A percentile compares a stretch with the other conserved stretches of the same genome.
Evolutionary conservation across 2,888 invertebrate species (phyloP).

Genomic region (Graphium colonna): DNA sequence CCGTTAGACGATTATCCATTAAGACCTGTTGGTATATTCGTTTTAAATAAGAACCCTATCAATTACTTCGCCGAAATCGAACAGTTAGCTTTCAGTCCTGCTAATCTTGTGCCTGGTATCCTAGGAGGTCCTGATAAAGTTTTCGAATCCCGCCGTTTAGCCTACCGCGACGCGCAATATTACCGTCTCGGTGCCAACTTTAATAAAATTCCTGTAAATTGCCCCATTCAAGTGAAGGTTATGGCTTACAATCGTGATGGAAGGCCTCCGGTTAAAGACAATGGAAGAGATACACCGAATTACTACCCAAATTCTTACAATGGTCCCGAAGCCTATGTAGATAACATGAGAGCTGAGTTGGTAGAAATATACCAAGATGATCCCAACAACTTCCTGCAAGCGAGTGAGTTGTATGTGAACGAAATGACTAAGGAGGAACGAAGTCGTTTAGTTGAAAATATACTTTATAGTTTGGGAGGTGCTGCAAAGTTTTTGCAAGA

Average conservation of each 20-base stretch:
- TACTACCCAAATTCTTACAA: constrained; percentile 97
- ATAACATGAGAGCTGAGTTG: constrained; percentile 74
- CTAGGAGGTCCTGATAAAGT: constrained; percentile 94
- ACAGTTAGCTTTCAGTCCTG: constrained; percentile 92
- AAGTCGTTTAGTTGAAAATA: constrained; percentile 87
- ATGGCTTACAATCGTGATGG: constrained; percentile 94
- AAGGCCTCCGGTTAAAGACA: constrained; percentile 84
- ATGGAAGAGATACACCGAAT: constrained; percentile 93
- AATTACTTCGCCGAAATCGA: constrained; percentile 96
- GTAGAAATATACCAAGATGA: constrained; percentile 84
- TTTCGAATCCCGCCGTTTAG: constrained; percentile 89
- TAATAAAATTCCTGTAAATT: constrained; percentile 94
- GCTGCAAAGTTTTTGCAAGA: constrained; percentile 82
- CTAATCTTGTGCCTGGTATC: constrained; percentile 93
- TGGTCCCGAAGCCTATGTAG: constrained; percentile 86
- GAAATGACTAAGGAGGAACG: constrained; percentile 86
- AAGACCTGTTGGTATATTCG: constrained; percentile 89
- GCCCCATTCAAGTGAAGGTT: constrained; percentile 85
- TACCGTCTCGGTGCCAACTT: constrained; percentile 93
- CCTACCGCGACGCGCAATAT: constrained; percentile 92
- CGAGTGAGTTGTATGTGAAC: constrained; percentile 87
- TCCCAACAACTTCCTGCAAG: constrained; percentile 93
- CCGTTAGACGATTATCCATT: constrained; percentile 87
- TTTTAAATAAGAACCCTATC: constrained; percentile 90
- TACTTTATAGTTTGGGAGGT: constrained; percentile 85